These are phyloP conservation scores for Manis crassicaudata DNA, from an alignment of 2,797 vertebrate genomes.

Conservation along the genomic window DNA sequence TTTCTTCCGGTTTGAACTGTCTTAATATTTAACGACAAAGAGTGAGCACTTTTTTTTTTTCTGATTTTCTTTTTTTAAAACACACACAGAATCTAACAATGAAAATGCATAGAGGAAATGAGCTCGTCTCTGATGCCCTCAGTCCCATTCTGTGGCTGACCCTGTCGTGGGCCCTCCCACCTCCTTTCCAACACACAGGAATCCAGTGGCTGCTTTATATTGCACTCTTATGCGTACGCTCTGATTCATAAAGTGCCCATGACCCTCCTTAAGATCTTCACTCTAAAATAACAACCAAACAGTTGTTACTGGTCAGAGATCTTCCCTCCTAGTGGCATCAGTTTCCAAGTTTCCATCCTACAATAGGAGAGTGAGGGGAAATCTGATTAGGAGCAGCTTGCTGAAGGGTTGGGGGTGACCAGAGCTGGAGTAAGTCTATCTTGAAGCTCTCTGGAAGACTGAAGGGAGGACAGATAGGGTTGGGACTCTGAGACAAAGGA, in stretches of 20 bases:
- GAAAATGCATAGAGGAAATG: neutral
- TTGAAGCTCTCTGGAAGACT: neutral
- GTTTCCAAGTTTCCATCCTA: neutral
- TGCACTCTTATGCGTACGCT: neutral
- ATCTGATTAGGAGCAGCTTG: neutral
- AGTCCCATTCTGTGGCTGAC: neutral
- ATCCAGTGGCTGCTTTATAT: neutral
- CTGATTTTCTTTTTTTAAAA: neutral
- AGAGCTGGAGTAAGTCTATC: neutral
- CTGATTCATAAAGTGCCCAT: neutral
- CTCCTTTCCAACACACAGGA: neutral
- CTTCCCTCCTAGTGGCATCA: too few relatives aligned
- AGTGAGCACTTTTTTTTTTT: constrained; percentile 35
- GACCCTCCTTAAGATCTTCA: neutral
- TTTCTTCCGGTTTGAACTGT: constrained; percentile 77
- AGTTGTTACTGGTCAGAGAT: neutral
- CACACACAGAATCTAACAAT: constrained; percentile 59
- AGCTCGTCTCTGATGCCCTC: neutral
- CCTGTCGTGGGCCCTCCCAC: neutral
- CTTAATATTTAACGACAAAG: constrained; percentile 84
- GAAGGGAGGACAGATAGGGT: neutral
- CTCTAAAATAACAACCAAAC: neutral
- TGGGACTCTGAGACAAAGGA: neutral
- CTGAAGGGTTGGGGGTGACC: neutral
- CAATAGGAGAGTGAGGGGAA: neutral